These are phyloP conservation scores for Eumaeus atala DNA, from an alignment of 1,140 invertebrate genomes.

Conservation along the genomic window DNA sequence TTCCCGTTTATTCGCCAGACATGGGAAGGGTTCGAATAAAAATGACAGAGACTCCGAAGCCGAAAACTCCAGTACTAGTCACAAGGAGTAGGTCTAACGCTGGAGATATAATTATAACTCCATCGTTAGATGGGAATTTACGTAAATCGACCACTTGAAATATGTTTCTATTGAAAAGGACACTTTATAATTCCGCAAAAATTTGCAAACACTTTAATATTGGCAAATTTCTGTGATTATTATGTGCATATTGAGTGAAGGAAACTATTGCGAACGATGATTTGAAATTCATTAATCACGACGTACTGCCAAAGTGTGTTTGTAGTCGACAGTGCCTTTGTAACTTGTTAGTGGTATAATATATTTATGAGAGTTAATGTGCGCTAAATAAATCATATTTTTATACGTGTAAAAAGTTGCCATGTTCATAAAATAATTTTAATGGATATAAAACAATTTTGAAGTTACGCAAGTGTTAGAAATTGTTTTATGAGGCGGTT, in stretches of 20 bases:
- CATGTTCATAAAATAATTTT: slow-evolving; percentile 51
- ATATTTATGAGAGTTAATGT: slow-evolving; percentile 69
- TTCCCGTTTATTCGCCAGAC: slow-evolving; percentile 75
- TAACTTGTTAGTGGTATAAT: slow-evolving; percentile 59
- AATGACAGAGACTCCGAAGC: slow-evolving; percentile 77
- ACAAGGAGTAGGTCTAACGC: slow-evolving; percentile 77
- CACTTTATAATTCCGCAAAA: slow-evolving; percentile 56
- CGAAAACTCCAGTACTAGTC: slow-evolving; percentile 79
- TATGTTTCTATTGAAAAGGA: slow-evolving; percentile 34
- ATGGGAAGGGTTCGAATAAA: slow-evolving; percentile 79
- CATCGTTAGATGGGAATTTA: slow-evolving; percentile 46
- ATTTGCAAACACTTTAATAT: slow-evolving; percentile 64
- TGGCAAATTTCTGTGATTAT: slow-evolving; percentile 69
- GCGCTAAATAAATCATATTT: slow-evolving; percentile 66
- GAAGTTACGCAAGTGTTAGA: slow-evolving; percentile 18
- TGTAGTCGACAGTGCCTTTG: slow-evolving; percentile 73
- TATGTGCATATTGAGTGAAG: slow-evolving; percentile 39
- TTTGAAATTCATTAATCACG: slow-evolving; percentile 46
- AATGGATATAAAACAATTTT: slow-evolving; percentile 13
- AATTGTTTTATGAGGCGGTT: slow-evolving; percentile 13
- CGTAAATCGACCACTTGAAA: slow-evolving; percentile 65
- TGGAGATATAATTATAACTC: slow-evolving; percentile 77
- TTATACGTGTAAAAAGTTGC: slow-evolving; percentile 72
- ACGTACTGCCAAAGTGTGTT: slow-evolving; percentile 73
- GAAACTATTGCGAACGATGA: slow-evolving; percentile 39